Evolutionary conservation across 2,797 vertebrate species (phyloP).

Genomic region (Selene dorsalis): DNA sequence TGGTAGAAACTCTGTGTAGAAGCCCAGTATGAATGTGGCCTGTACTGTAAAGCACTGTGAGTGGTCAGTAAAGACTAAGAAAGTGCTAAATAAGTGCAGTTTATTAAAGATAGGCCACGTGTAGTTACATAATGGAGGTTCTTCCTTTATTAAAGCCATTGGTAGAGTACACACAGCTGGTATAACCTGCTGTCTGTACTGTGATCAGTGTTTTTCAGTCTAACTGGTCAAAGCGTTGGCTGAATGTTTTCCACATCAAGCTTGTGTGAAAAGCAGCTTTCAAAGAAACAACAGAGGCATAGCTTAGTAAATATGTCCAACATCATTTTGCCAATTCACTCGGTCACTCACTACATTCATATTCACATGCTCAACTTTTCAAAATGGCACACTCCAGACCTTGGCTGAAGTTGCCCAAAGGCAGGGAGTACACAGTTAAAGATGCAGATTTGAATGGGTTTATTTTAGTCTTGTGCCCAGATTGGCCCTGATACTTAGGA

Average conservation of each 20-base stretch:
- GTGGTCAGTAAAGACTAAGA: too few relatives aligned
- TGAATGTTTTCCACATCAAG: background rate
- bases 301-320: background rate
- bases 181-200: background rate
- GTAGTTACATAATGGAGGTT: too few relatives aligned
- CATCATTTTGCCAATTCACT: background rate
- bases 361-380: background rate
- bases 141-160: too few relatives aligned
- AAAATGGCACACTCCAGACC: background rate
- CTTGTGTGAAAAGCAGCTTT: background rate
- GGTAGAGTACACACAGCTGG: background rate
- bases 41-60: too few relatives aligned
- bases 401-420: too few relatives aligned
- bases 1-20: too few relatives aligned
- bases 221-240: background rate
- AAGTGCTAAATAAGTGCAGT: too few relatives aligned
- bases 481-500: background rate
- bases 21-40: too few relatives aligned
- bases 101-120: too few relatives aligned
- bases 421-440: too few relatives aligned
- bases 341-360: background rate
- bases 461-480: background rate
- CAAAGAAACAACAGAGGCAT: too few relatives aligned
- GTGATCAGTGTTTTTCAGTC: background rate
- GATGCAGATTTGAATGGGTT: background rate